These are phyloP conservation scores for Sander lucioperca DNA, from an alignment of 2,113 vertebrate genomes.

Conservation along the genomic window DNA sequence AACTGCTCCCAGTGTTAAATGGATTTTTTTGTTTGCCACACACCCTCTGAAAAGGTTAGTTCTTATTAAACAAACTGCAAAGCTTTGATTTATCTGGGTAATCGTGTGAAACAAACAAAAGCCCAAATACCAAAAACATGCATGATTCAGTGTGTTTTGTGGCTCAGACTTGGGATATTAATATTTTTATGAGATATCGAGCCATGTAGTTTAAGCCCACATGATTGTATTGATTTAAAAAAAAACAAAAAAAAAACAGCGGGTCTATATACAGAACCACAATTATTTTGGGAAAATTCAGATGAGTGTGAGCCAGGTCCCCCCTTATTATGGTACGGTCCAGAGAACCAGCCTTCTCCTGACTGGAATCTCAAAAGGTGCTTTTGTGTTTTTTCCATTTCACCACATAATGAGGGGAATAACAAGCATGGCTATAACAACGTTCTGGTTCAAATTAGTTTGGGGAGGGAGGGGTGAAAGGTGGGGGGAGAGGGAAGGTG, in stretches of 20 bases:
- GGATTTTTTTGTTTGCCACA: neutral
- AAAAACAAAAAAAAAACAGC: conserved; percentile 28
- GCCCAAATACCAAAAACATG: conserved; percentile 7
- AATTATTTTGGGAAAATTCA: conserved; percentile 65
- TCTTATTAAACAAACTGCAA: neutral
- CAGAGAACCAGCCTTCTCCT: conserved; percentile 65
- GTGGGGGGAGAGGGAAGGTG: conserved; percentile 12
- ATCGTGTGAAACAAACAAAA: conserved; percentile 1
- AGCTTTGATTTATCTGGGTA: conserved; percentile 13
- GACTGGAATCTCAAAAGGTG: conserved; percentile 77
- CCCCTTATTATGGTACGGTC: conserved; percentile 56
- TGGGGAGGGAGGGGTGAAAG: conserved; percentile 46
- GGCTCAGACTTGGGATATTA: conserved; percentile 27
- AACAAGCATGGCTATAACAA: conserved; percentile 75
- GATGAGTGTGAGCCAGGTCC: conserved; percentile 52
- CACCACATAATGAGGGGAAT: conserved; percentile 79
- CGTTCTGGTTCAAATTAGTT: conserved; percentile 81
- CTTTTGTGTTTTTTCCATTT: conserved; percentile 76
- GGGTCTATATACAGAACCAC: conserved; percentile 26
- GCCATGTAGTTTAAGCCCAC: conserved; percentile 46
- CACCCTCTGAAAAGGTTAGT: neutral
- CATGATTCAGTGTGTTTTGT: conserved; percentile 15
- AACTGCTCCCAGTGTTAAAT: neutral
- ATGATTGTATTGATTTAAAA: conserved; percentile 52
- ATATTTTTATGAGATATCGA: conserved; percentile 38